phyloP scores from a whole-genome alignment of 1,140 invertebrate species.

The Pollicipes pollicipes region DNA sequence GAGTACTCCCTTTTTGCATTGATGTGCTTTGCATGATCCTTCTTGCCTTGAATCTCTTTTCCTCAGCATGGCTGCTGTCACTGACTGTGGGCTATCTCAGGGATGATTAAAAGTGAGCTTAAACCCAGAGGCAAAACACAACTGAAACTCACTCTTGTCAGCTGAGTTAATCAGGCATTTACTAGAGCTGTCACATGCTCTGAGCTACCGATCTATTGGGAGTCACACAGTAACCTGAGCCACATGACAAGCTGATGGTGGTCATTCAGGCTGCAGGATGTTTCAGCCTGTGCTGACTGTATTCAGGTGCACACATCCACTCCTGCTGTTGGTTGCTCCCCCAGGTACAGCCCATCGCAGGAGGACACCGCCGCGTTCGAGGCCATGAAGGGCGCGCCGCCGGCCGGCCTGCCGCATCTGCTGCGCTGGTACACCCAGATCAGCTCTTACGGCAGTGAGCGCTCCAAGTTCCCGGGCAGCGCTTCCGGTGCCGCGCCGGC shows the following conservation, averaged over 20 bases:
- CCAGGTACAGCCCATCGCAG: conserved; percentile 31
- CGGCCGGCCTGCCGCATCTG: conserved; percentile 28
- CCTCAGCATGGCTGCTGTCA: too few relatives aligned
- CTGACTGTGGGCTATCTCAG: too few relatives aligned
- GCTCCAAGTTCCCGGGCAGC: conserved; percentile 11
- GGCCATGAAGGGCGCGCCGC: conserved; percentile 24
- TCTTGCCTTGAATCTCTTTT: too few relatives aligned
- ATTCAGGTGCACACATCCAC: too few relatives aligned
- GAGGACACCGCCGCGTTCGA: conserved; percentile 32
- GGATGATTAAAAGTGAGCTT: too few relatives aligned
- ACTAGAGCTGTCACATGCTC: background rate
- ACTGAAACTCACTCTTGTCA: background rate
- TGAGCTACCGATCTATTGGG: background rate
- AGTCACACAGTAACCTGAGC: background rate
- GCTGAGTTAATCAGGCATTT: background rate
- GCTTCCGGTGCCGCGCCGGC: too few relatives aligned
- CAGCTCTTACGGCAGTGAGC: conserved; percentile 25
- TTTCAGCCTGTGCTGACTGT: too few relatives aligned
- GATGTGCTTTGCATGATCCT: too few relatives aligned
- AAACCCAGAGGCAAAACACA: too few relatives aligned
- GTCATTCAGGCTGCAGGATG: background rate
- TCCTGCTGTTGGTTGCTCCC: too few relatives aligned
- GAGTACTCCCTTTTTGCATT: too few relatives aligned
- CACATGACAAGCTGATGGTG: background rate
- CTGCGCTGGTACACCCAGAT: conserved; percentile 40